A percentile compares a stretch with the other conserved stretches of the same genome.
Evolutionary conservation across 2,113 vertebrate genomes (phyloP).

Genomic region (Alethe castanea): DNA sequence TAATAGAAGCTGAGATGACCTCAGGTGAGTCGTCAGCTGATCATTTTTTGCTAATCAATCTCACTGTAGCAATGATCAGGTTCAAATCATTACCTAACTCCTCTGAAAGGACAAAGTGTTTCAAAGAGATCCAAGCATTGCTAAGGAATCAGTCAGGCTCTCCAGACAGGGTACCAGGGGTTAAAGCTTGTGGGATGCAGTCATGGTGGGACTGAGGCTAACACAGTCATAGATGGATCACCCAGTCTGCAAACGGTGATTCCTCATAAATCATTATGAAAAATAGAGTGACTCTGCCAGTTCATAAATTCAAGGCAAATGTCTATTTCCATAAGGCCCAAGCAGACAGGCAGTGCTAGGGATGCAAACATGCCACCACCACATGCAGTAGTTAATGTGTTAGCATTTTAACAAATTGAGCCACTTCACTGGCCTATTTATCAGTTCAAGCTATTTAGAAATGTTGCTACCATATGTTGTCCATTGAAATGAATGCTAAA

Average conservation of each 20-base stretch:
- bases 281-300: slow-evolving; percentile 45
- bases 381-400: slow-evolving; percentile 67
- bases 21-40: neutral
- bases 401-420: slow-evolving; percentile 78
- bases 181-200: neutral
- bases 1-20: neutral
- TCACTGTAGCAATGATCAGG: neutral
- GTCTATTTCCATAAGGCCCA: slow-evolving; percentile 39
- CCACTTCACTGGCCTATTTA: slow-evolving; percentile 77
- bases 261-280: slow-evolving; percentile 67
- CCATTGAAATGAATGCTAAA: slow-evolving; percentile 77
- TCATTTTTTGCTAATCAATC: neutral
- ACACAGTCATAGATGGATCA: slow-evolving; percentile 49
- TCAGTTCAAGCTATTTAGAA: slow-evolving; percentile 78
- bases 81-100: neutral
- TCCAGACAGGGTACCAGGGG: neutral
- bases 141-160: neutral
- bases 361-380: slow-evolving; percentile 58
- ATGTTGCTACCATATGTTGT: slow-evolving; percentile 76
- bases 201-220: neutral
- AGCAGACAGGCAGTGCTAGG: slow-evolving; percentile 45
- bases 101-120: neutral
- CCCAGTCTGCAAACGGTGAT: neutral
- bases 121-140: neutral
- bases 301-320: slow-evolving; percentile 67